These are phyloP conservation scores for Ranitomeya imitator DNA, from an alignment of 2,113 vertebrate species.

Conservation along the genomic window DNA sequence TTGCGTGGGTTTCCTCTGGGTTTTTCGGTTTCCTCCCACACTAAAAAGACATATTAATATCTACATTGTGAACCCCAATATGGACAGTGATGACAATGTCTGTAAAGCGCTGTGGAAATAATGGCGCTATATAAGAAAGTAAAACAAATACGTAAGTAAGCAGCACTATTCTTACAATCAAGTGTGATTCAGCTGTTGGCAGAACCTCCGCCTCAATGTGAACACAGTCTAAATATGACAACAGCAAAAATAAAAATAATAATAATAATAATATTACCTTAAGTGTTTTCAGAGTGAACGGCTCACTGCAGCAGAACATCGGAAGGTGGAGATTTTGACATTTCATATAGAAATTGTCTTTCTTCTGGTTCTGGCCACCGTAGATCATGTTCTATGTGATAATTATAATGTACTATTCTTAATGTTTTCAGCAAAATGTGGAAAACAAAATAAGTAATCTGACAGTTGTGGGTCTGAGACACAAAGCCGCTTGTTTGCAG, in stretches of 20 bases:
- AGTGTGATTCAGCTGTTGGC: neutral
- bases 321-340: neutral
- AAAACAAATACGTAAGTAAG: neutral
- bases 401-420: conserved; percentile 26
- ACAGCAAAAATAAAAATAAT: neutral
- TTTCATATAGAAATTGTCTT: neutral
- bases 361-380: neutral
- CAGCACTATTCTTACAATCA: neutral
- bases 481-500: conserved; percentile 42
- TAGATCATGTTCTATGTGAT: neutral
- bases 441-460: conserved; percentile 41
- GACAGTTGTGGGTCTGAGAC: conserved; percentile 24
- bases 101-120: too few species aligned
- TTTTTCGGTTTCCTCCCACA: too few species aligned
- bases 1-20: too few species aligned
- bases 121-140: too few species aligned
- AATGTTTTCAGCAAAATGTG: conserved; percentile 42
- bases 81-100: too few species aligned
- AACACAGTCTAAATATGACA: neutral
- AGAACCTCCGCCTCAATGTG: neutral
- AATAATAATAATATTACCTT: neutral
- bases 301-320: neutral
- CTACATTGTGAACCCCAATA: too few species aligned
- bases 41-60: too few species aligned
- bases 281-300: neutral